These are phyloP conservation scores for Edolisoma coerulescens DNA, from an alignment of 2,113 vertebrate species.

Conservation along the genomic window DNA sequence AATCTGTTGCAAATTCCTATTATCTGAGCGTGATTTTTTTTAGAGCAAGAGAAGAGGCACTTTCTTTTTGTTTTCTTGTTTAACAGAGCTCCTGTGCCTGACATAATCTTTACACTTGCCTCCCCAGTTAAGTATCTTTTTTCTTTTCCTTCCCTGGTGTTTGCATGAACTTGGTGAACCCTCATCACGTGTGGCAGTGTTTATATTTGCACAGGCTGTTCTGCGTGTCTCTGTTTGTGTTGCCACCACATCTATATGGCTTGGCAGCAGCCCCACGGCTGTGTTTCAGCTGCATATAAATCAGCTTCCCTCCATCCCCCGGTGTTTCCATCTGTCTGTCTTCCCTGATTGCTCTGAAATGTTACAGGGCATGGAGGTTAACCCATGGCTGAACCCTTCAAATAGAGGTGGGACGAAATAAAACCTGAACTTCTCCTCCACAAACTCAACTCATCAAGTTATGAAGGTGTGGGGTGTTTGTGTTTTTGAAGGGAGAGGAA, in stretches of 20 bases:
- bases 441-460: not conserved
- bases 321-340: slow-evolving; percentile 63
- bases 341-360: slow-evolving; percentile 54
- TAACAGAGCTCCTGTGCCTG: slow-evolving; percentile 31
- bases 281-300: slow-evolving; percentile 62
- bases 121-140: slow-evolving; percentile 46
- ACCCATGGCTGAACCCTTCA: slow-evolving; percentile 18
- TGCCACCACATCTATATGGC: slow-evolving; percentile 70
- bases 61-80: slow-evolving; percentile 31
- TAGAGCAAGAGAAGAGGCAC: not conserved
- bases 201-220: slow-evolving; percentile 75
- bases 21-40: not conserved
- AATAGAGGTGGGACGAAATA: not conserved
- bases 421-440: not conserved
- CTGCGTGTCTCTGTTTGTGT: slow-evolving; percentile 70
- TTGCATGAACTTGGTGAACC: slow-evolving; percentile 76
- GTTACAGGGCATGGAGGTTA: slow-evolving; percentile 10
- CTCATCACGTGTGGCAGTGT: slow-evolving; percentile 66
- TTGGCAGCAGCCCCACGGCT: slow-evolving; percentile 63
- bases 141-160: slow-evolving; percentile 61
- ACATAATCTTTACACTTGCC: slow-evolving; percentile 58
- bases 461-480: not conserved
- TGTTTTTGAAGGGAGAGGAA: not conserved
- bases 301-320: slow-evolving; percentile 10
- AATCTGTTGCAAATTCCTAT: not conserved